phyloP scores from a whole-genome alignment of 23 tunicate species.

The Ascidia mentula region DNA sequence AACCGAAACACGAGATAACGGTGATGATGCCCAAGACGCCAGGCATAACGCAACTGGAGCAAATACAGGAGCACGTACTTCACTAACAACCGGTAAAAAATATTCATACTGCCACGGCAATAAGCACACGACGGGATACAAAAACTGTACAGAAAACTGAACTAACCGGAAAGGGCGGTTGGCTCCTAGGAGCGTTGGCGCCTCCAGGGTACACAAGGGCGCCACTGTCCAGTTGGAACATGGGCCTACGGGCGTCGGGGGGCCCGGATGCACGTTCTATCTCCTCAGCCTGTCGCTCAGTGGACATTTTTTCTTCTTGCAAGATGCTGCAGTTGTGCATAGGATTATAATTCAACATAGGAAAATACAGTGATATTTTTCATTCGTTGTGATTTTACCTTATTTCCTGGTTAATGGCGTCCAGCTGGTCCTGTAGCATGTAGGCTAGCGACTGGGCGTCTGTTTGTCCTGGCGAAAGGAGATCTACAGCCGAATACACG shows the following conservation, averaged over 20 bases:
- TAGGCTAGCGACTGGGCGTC: constrained; percentile 66
- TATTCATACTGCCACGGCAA: neutral
- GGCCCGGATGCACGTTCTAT: constrained; percentile 33
- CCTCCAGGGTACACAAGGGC: constrained; percentile 78
- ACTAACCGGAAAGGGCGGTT: constrained; percentile 17
- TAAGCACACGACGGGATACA: neutral
- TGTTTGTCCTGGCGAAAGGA: constrained; percentile 50
- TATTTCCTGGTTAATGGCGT: constrained; percentile 85
- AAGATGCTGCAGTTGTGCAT: constrained; percentile 35
- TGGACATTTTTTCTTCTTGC: constrained; percentile 56
- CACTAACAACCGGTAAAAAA: constrained; percentile 13
- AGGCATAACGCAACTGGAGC: constrained; percentile 56
- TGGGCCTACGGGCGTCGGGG: constrained; percentile 50
- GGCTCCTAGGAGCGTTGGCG: constrained; percentile 26
- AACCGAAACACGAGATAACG: constrained; percentile 31
- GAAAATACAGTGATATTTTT: neutral
- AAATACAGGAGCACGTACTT: constrained; percentile 50
- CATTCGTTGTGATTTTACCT: constrained; percentile 21
- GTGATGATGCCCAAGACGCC: constrained; percentile 66
- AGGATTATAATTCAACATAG: neutral
- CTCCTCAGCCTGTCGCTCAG: constrained; percentile 51
- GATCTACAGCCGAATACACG: constrained; percentile 71
- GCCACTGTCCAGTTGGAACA: constrained; percentile 83
- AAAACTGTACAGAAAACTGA: neutral
- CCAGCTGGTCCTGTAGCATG: constrained; percentile 80